These are phyloP conservation scores for Trichonephila clavata DNA, from an alignment of 1,140 invertebrate genomes.

Conservation along the genomic window DNA sequence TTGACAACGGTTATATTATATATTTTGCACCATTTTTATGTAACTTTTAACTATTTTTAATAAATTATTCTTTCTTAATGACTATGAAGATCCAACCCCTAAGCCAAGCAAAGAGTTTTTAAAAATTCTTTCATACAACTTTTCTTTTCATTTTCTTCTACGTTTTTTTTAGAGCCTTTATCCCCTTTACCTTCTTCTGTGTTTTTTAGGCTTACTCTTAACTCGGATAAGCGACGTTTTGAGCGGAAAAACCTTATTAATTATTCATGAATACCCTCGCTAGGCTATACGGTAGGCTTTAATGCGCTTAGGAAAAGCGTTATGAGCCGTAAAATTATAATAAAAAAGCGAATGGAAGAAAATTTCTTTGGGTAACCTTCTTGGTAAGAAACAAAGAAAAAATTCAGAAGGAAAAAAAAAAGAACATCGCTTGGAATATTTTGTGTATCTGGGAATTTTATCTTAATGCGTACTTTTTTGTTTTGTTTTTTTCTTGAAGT, in stretches of 20 bases:
- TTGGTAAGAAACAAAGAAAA: background rate
- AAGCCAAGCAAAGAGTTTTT: background rate
- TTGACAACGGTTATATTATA: too few relatives aligned
- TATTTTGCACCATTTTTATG: too few relatives aligned
- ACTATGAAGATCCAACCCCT: background rate
- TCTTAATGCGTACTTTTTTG: background rate
- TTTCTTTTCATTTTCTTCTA: background rate
- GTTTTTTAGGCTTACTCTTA: background rate
- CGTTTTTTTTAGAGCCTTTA: background rate
- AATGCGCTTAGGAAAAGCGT: conserved; percentile 39
- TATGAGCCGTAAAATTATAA: conserved; percentile 55
- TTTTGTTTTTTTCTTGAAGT: background rate
- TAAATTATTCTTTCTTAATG: background rate
- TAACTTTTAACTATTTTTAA: background rate
- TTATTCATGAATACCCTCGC: conserved; percentile 51
- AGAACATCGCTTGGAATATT: background rate
- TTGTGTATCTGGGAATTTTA: background rate
- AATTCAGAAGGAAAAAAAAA: background rate
- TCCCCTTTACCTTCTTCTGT: background rate
- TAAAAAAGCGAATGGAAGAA: conserved; percentile 13
- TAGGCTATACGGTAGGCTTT: background rate
- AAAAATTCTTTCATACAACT: background rate
- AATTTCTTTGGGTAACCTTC: background rate
- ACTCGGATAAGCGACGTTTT: conserved; percentile 25
- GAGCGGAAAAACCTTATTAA: conserved; percentile 33